Evolutionary conservation across 2,797 vertebrate species (phyloP).

Genomic region (Cephalopachus bancanus): DNA sequence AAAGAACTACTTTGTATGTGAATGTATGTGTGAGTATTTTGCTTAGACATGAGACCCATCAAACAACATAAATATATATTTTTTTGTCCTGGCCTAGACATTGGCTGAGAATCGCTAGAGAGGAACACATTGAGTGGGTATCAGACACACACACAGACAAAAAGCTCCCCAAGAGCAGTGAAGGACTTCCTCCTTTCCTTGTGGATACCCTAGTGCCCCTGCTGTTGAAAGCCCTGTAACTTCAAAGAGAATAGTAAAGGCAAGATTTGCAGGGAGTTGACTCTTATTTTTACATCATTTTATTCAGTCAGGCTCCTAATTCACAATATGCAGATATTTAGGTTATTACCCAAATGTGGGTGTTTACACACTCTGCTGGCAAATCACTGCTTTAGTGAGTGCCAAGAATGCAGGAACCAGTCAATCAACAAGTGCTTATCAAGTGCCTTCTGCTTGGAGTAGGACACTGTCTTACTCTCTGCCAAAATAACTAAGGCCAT

Average conservation of each 20-base stretch:
- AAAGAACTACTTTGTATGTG: neutral
- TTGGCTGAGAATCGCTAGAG: neutral
- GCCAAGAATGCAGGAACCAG: slow-evolving; percentile 51
- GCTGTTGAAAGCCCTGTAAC: neutral
- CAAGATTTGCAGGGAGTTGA: neutral
- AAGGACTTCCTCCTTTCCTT: neutral
- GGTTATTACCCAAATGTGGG: slow-evolving; percentile 72
- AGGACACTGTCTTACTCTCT: neutral
- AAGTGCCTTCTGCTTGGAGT: neutral
- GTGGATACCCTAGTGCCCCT: neutral
- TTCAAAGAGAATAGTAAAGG: neutral
- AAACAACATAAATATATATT: neutral
- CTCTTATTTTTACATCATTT: neutral
- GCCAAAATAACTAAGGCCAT: neutral
- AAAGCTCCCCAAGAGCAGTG: neutral
- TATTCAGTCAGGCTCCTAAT: slow-evolving; percentile 25
- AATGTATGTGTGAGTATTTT: neutral
- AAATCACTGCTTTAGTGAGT: neutral
- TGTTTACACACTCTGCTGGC: slow-evolving; percentile 55
- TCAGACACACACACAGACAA: neutral
- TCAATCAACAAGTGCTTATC: slow-evolving; percentile 42
- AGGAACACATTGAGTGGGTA: neutral
- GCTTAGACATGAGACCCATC: neutral
- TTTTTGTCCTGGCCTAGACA: neutral
- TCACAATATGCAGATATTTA: slow-evolving; percentile 74